Evolutionary conservation across 2,888 invertebrate species (phyloP), one percentile per base, ranked within the genome.

Genomic region (Zonitis immaculata): DNA sequence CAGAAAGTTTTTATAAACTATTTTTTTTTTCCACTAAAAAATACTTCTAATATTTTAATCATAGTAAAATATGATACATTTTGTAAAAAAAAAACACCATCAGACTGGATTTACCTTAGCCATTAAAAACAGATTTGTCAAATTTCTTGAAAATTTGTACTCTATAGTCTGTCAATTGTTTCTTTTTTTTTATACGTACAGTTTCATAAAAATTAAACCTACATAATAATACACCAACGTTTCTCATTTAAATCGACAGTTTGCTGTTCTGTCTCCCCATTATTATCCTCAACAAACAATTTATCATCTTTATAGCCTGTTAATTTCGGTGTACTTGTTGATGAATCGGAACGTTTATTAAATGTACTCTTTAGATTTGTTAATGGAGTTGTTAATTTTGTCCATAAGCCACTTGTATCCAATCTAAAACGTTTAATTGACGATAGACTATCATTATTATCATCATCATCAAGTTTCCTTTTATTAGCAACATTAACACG

Each of bases 161-260:
- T 35, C 35, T 35, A 6, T 35, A 30, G 30, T 8, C 35, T 35
- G 9, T 35, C 35, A 30, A 32, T 12, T n/a, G 5, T 6, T 12
- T 6, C 12, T 12, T 30, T 12, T 5, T 30, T 6, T 1, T 30
- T 28, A 9, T n/a, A 11, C n/a, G 4, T 32, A 12, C 3, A 2
- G 6, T 16, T 16, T 14, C 14, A 5, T 14, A 49, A 48, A 44
- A 42, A 26, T 32, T 16, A 18, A 27, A 50, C 20, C 66, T 69
- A 73, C 73, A 73, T 73, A 42, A 73, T 54, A 20, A 65, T 54
- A 64, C 73, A 73, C 68, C 70, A 69, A 46, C 56, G 60, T 51
- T 68, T 71, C 51, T 70, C 70, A 22, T 68, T 64, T n/a, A 58
- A 54, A 27, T 55, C 60, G 8, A 58, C 59, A 16, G 9, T 39